A percentile compares a stretch with the other conserved stretches of the same genome.
phyloP scores from a whole-genome alignment of 2,113 vertebrate genomes.

The Brachypodius melanocephalos region DNA sequence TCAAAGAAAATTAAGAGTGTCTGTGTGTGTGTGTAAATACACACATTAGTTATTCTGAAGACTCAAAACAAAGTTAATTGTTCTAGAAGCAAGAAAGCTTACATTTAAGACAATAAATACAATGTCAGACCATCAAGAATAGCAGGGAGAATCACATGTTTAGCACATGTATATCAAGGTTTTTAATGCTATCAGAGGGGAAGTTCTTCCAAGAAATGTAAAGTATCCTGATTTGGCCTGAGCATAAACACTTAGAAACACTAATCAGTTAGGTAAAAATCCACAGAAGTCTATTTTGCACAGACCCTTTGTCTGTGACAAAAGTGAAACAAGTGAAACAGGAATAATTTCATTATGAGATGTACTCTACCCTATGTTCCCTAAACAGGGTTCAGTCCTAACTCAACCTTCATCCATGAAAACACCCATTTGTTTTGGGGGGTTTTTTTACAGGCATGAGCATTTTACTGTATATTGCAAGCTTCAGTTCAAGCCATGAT shows the following conservation, averaged over 20 bases:
- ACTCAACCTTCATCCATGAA: neutral
- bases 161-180: neutral
- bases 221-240: constrained; percentile 18
- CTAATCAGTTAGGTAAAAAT: constrained; percentile 12
- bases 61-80: neutral
- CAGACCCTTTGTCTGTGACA: neutral
- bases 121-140: neutral
- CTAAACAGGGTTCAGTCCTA: neutral
- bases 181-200: constrained; percentile 6
- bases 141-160: neutral
- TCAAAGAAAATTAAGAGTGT: neutral
- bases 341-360: neutral
- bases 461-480: neutral
- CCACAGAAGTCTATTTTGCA: neutral
- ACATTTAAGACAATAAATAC: neutral
- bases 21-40: neutral
- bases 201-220: constrained; percentile 29
- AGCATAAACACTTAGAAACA: constrained; percentile 35
- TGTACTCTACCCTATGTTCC: neutral
- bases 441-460: neutral
- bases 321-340: neutral
- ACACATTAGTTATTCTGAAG: neutral
- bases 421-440: neutral
- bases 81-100: neutral
- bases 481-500: neutral